These are phyloP conservation scores for Erebia palarica DNA, from an alignment of 2,888 invertebrate genomes.

Conservation along the genomic window DNA sequence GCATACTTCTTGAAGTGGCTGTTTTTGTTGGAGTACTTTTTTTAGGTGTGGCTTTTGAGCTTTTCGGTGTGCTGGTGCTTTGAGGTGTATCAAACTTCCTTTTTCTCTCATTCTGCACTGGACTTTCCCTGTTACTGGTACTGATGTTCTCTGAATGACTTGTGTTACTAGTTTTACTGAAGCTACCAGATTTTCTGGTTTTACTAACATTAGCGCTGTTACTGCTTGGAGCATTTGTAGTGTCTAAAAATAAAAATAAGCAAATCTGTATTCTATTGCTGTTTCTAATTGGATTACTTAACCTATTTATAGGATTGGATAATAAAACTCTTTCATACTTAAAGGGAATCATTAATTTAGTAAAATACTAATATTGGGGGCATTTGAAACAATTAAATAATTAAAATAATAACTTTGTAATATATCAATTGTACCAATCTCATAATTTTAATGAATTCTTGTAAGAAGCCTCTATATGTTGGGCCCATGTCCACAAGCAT, in stretches of 20 bases:
- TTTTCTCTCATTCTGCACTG: slow-evolving; percentile 28
- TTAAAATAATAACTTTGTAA: too few relatives aligned
- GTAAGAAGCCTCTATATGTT: too few relatives aligned
- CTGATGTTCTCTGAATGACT: neutral
- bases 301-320: too few relatives aligned
- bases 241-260: slow-evolving; percentile 1
- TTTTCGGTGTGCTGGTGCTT: slow-evolving; percentile 34
- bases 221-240: slow-evolving; percentile 5
- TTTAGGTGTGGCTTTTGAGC: neutral
- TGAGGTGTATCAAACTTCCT: slow-evolving; percentile 27
- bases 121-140: slow-evolving; percentile 17
- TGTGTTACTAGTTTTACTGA: neutral
- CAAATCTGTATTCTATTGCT: too few relatives aligned
- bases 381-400: too few relatives aligned
- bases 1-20: slow-evolving; percentile 39
- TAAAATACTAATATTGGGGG: too few relatives aligned
- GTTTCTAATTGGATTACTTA: too few relatives aligned
- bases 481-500: too few relatives aligned
- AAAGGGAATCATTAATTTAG: too few relatives aligned
- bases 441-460: too few relatives aligned
- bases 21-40: slow-evolving; percentile 35
- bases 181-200: slow-evolving; percentile 1
- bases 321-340: too few relatives aligned
- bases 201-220: neutral
- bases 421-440: too few relatives aligned